Conservation (phyloP, 2,113 vertebrate genomes). For the Pluvialis apricaria region DNA sequence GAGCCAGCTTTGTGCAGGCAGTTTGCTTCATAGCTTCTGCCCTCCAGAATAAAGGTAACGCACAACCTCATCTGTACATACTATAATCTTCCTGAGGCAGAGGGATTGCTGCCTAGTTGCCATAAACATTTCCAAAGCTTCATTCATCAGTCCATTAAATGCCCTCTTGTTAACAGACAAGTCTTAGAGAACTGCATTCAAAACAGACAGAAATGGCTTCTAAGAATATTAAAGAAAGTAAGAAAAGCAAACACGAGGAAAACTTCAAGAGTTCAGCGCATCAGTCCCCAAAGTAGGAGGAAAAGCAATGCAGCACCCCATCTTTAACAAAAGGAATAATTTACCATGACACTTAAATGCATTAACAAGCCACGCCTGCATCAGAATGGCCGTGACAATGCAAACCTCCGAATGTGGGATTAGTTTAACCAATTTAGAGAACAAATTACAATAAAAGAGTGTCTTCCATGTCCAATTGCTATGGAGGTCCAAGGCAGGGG, state of each 20-base stretch:
- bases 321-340: slow-evolving; percentile 58
- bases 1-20: not conserved
- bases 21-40: not conserved
- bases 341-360: slow-evolving; percentile 30
- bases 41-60: not conserved
- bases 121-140: not conserved
- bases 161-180: not conserved
- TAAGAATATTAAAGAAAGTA: slow-evolving; percentile 3
- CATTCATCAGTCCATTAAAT: not conserved
- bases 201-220: not conserved
- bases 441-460: slow-evolving; percentile 58
- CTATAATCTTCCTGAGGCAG: not conserved
- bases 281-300: slow-evolving; percentile 21
- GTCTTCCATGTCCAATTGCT: not conserved
- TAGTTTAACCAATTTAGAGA: slow-evolving; percentile 60
- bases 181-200: not conserved
- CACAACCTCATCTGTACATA: accelerated
- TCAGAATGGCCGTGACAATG: slow-evolving; percentile 29
- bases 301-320: not conserved
- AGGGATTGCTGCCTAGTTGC: not conserved
- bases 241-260: not conserved
- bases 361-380: slow-evolving; percentile 44
- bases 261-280: not conserved
- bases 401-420: slow-evolving; percentile 36
- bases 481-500: not conserved